Conservation (phyloP, 1,140 invertebrate species). For the Dendroctonus valens region DNA sequence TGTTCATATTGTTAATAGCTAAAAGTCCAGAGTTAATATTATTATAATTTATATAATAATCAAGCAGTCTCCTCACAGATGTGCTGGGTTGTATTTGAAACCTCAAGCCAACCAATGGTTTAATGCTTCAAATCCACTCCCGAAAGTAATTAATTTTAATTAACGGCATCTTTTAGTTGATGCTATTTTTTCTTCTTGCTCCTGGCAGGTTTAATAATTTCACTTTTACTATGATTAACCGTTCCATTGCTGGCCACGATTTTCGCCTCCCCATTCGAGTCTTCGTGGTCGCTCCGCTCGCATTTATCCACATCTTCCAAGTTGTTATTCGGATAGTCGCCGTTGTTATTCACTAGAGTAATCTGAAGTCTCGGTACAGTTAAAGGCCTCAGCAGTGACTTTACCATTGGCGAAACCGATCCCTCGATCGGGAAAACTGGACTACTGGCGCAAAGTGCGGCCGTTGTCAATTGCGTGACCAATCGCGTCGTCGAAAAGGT, state of each 20-base stretch:
- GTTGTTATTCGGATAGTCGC: constrained; percentile 39
- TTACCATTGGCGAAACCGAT: constrained; percentile 55
- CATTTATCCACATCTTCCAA: neutral
- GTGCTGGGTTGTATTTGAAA: no score
- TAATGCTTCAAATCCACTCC: no score
- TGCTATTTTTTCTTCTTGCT: constrained; percentile 47
- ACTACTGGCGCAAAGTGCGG: constrained; percentile 62
- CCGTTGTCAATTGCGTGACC: constrained; percentile 61
- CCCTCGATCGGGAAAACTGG: constrained; percentile 57
- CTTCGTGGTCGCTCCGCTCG: neutral
- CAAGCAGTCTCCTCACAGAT: no score
- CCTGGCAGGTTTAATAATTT: constrained; percentile 49
- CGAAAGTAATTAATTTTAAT: neutral
- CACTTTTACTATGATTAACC: constrained; percentile 45
- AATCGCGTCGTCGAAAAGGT: constrained; percentile 52
- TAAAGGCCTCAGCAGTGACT: constrained; percentile 58
- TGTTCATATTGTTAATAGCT: no score
- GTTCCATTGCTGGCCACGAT: constrained; percentile 1
- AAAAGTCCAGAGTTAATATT: no score
- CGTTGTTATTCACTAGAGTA: constrained; percentile 47
- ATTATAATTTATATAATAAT: no score
- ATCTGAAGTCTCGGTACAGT: constrained; percentile 61
- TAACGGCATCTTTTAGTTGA: neutral
- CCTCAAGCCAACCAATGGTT: no score
- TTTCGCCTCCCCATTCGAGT: constrained; percentile 1